Evolutionary conservation across 2,797 vertebrate genomes (phyloP).

Genomic region (Ctenosaura bakeri): DNA sequence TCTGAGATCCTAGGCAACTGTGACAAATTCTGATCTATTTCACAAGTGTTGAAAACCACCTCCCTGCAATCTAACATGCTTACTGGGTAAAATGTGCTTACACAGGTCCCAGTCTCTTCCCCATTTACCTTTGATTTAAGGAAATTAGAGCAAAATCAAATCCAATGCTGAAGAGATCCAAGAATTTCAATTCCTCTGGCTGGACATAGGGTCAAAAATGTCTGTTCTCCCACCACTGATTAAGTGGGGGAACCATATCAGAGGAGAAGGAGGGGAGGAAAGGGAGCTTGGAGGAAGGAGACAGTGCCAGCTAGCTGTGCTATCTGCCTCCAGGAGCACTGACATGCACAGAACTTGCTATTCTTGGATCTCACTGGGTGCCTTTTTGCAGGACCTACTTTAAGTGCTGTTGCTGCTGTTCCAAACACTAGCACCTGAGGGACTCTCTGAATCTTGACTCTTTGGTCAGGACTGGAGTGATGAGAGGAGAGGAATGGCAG

Average conservation of each 20-base stretch:
- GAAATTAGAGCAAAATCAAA: slow-evolving; percentile 10
- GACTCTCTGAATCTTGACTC: slow-evolving; percentile 79
- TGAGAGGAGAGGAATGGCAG: slow-evolving; percentile 69
- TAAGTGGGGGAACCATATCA: background rate
- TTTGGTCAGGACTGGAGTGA: slow-evolving; percentile 75
- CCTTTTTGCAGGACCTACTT: slow-evolving; percentile 75
- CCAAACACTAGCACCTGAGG: slow-evolving; percentile 78
- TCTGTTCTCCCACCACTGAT: background rate
- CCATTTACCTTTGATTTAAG: background rate
- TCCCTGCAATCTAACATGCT: background rate
- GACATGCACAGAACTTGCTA: slow-evolving; percentile 9
- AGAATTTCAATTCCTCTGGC: slow-evolving; percentile 37
- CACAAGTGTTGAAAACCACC: background rate
- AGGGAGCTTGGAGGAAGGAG: slow-evolving; percentile 17
- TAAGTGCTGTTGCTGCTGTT: slow-evolving; percentile 74
- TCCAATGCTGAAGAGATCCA: slow-evolving; percentile 23
- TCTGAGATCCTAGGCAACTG: background rate
- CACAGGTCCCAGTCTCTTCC: background rate
- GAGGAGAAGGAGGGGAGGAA: background rate
- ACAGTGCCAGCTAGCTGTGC: slow-evolving; percentile 13
- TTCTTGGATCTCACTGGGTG: slow-evolving; percentile 30
- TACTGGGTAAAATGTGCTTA: no score
- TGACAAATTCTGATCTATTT: background rate
- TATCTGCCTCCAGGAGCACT: background rate
- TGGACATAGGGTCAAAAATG: background rate